These are phyloP conservation scores for Misgurnus mizolepis DNA, from an alignment of 2,113 vertebrate species.

Conservation along the genomic window DNA sequence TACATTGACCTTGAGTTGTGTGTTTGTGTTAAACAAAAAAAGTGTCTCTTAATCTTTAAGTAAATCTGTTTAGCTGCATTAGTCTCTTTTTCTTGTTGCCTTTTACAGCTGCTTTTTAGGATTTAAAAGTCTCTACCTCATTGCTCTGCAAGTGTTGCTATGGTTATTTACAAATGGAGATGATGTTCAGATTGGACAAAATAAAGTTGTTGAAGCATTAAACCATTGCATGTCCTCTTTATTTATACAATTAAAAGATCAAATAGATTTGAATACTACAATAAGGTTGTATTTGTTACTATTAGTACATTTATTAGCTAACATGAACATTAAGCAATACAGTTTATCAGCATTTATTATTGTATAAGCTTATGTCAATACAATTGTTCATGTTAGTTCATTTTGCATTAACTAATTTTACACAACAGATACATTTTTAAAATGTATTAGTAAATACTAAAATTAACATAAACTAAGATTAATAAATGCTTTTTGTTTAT, in stretches of 20 bases:
- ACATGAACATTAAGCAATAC: too few species aligned
- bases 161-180: slow-evolving; percentile 86
- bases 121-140: slow-evolving; percentile 99
- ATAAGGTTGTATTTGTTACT: too few species aligned
- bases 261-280: too few species aligned
- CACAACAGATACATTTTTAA: too few species aligned
- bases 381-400: too few species aligned
- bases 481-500: too few species aligned
- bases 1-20: not conserved
- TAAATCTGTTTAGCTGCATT: not conserved
- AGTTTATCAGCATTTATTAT: too few species aligned
- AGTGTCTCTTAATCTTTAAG: not conserved
- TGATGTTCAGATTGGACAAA: slow-evolving; percentile 93
- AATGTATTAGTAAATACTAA: too few species aligned
- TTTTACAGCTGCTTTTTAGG: slow-evolving; percentile 95
- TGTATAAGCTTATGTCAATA: too few species aligned
- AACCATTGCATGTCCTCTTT: slow-evolving; percentile 1
- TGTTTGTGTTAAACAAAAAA: not conserved
- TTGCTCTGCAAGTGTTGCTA: slow-evolving; percentile 92
- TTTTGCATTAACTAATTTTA: too few species aligned
- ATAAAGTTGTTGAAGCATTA: slow-evolving; percentile 99
- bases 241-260: not conserved
- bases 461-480: too few species aligned
- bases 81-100: slow-evolving; percentile 66
- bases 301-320: too few species aligned